These are phyloP conservation scores for Scarus forsteni DNA, from an alignment of 2,797 vertebrate species.

Conservation along the genomic window DNA sequence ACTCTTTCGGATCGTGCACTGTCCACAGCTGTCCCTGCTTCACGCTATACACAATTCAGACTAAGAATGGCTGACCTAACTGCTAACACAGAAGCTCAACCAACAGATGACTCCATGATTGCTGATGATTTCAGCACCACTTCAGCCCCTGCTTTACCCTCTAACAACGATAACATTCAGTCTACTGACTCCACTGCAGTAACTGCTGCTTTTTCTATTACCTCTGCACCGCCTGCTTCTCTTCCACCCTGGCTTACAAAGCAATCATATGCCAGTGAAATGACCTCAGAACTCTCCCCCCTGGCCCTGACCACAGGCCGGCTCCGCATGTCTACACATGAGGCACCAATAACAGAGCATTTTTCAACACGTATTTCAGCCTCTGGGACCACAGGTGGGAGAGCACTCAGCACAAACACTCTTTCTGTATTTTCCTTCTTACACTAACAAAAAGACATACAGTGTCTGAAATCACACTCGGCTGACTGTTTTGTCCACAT, in stretches of 20 bases:
- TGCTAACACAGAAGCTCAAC: constrained; percentile 17
- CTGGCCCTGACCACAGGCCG: constrained; percentile 81
- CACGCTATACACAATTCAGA: constrained; percentile 42
- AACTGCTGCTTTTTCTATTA: constrained; percentile 63
- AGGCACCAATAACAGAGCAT: constrained; percentile 61
- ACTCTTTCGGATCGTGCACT: constrained; percentile 68
- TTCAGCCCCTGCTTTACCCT: constrained; percentile 41
- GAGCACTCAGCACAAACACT: constrained; percentile 69
- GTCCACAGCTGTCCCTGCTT: constrained; percentile 59
- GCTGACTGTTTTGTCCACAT: too few species aligned
- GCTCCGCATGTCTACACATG: constrained; percentile 65
- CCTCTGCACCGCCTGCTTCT: constrained; percentile 51
- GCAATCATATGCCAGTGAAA: constrained; percentile 64
- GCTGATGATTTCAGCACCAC: constrained; percentile 25
- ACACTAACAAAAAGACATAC: too few species aligned
- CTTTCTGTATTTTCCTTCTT: background rate
- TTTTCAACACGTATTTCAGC: constrained; percentile 80
- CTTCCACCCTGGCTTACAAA: constrained; percentile 71
- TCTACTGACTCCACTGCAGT: constrained; percentile 29
- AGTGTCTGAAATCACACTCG: too few species aligned
- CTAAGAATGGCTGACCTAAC: constrained; percentile 23
- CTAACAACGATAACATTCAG: constrained; percentile 15
- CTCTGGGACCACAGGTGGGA: constrained; percentile 88
- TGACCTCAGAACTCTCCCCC: constrained; percentile 64
- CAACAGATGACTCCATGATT: constrained; percentile 14